phyloP scores from a whole-genome alignment of 2,113 vertebrate species.

The Scophthalmus maximus region DNA sequence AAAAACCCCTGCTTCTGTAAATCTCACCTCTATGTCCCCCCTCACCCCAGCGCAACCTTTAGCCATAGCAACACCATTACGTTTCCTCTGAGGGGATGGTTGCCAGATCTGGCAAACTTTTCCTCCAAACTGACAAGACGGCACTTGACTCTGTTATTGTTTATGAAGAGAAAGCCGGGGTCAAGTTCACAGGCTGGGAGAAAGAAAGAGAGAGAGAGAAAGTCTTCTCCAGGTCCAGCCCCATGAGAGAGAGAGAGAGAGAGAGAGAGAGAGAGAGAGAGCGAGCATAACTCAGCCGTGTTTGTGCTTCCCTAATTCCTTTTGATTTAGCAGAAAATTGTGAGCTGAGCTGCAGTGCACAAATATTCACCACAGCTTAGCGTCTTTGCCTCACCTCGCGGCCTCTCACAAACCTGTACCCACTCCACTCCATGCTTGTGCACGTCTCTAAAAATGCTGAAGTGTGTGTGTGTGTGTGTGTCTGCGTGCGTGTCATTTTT shows the following conservation, averaged over 20 bases:
- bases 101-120: constrained; percentile 66
- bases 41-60: constrained; percentile 23
- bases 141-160: constrained; percentile 75
- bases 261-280: constrained; percentile 38
- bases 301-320: constrained; percentile 73
- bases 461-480: constrained; percentile 4
- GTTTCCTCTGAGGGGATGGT: constrained; percentile 58
- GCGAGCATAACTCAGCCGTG: constrained; percentile 69
- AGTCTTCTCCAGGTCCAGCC: too few species aligned
- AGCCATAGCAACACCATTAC: constrained; percentile 39
- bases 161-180: constrained; percentile 73
- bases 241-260: constrained; percentile 40
- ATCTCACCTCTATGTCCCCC: constrained; percentile 55
- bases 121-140: constrained; percentile 56
- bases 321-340: constrained; percentile 77
- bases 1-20: constrained; percentile 41
- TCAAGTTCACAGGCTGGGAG: constrained; percentile 69
- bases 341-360: constrained; percentile 56
- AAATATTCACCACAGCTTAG: constrained; percentile 55
- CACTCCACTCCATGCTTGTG: background rate
- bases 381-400: constrained; percentile 37
- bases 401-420: constrained; percentile 39
- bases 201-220: constrained; percentile 38
- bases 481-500: constrained; percentile 17
- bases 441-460: constrained; percentile 4